These are phyloP conservation scores for Burhinus oedicnemus DNA, from an alignment of 2,113 vertebrate genomes.

Conservation along the genomic window DNA sequence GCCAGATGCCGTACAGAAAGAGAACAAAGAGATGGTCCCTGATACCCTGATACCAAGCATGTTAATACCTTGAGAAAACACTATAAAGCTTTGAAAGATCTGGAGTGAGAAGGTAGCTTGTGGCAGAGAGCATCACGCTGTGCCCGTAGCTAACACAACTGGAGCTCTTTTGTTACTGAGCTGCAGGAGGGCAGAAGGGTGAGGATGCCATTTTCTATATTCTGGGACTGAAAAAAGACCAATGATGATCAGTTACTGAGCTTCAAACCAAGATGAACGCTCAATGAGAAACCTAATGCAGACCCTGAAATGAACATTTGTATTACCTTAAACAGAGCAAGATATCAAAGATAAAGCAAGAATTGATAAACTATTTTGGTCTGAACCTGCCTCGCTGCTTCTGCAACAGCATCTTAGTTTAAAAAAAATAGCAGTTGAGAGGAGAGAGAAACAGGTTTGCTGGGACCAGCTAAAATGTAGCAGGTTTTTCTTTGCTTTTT, in stretches of 20 bases:
- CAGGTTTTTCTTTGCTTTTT: neutral
- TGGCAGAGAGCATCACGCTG: neutral
- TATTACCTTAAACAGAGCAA: neutral
- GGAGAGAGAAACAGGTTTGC: neutral
- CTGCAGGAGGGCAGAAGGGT: neutral
- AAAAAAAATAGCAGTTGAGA: neutral
- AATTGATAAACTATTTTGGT: neutral
- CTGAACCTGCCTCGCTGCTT: neutral
- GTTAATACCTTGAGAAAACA: neutral
- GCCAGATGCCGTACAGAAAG: neutral
- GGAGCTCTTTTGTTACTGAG: neutral
- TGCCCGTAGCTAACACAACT: rapidly evolving
- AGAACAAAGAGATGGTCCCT: neutral
- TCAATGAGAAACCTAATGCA: neutral
- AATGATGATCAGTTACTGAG: neutral
- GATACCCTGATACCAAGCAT: neutral
- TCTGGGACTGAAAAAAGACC: neutral
- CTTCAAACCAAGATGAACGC: neutral
- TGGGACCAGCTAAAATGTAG: neutral
- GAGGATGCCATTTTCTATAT: neutral
- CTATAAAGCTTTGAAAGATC: neutral
- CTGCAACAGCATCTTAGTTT: neutral
- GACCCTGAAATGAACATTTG: neutral
- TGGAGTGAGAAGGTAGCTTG: neutral
- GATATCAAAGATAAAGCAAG: neutral